Conservation (phyloP, 2,797 vertebrate genomes). For the Melanotaenia pygmaea region DNA sequence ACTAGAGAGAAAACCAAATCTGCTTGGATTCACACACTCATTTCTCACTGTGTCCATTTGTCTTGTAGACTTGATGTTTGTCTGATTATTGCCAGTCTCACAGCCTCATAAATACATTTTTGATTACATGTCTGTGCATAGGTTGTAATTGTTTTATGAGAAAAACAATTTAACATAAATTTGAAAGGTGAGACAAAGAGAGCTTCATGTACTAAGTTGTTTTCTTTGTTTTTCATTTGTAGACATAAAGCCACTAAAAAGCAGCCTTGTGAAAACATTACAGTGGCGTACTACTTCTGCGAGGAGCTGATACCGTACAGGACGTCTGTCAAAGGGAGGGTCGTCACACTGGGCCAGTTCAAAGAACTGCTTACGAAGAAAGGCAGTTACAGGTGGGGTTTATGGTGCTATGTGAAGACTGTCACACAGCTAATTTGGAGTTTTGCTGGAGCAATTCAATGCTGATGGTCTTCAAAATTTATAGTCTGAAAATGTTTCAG, state of each 20-base stretch:
- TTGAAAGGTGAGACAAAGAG: neutral
- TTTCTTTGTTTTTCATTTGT: constrained; percentile 26
- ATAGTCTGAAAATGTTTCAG: neutral
- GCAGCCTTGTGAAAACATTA: constrained; percentile 88
- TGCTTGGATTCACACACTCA: neutral
- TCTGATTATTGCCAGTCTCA: neutral
- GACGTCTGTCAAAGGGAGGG: constrained; percentile 91
- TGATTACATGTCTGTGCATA: neutral
- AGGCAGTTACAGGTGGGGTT: constrained; percentile 93
- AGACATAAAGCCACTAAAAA: constrained; percentile 91
- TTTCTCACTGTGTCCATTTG: neutral
- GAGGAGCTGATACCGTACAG: constrained; percentile 98
- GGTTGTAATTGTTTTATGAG: neutral
- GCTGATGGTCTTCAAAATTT: neutral
- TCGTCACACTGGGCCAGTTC: constrained; percentile 95
- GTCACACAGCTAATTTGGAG: too few species aligned
- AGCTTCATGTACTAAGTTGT: neutral
- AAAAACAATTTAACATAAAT: neutral
- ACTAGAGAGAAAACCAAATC: neutral
- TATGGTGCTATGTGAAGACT: neutral
- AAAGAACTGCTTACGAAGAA: constrained; percentile 99
- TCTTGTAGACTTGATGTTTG: neutral
- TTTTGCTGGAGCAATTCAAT: too few species aligned
- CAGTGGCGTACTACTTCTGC: constrained; percentile 97
- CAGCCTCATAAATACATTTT: neutral